Percentiles rank a stretch among this genome's conserved stretches.
Conservation (phyloP, 2,888 invertebrate genomes). For the Chromoteleia sp. region DNA sequence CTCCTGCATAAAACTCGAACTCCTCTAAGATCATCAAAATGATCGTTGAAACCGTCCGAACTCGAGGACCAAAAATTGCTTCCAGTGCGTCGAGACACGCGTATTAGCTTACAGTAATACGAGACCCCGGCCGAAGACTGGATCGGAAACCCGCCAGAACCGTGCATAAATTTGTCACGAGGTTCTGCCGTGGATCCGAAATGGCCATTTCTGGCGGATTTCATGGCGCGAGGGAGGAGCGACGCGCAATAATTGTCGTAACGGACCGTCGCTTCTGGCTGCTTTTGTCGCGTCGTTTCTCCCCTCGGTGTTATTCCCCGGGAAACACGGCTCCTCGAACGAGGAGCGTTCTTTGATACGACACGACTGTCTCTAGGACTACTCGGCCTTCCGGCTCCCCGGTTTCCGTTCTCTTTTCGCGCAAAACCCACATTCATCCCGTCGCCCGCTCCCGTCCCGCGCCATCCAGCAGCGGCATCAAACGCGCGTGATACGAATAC, state of each 20-base stretch:
- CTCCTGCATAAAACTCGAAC: too few species aligned
- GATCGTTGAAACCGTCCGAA: too few species aligned
- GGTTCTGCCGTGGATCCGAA: conserved; percentile 26
- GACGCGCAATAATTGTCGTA: conserved; percentile 55
- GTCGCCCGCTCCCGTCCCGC: conserved; percentile 61
- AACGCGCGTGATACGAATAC: conserved; percentile 79
- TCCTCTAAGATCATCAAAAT: too few species aligned
- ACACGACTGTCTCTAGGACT: conserved; percentile 71
- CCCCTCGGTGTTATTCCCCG: conserved; percentile 69
- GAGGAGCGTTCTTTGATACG: conserved; percentile 76
- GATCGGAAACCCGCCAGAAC: neutral
- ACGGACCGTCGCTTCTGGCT: conserved; percentile 40
- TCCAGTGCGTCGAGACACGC: too few species aligned
- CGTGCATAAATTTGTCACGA: conserved; percentile 39
- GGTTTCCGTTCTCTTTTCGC: conserved; percentile 57
- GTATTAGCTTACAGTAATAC: too few species aligned
- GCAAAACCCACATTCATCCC: conserved; percentile 73
- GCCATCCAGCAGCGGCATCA: conserved; percentile 70
- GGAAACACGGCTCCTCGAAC: conserved; percentile 54
- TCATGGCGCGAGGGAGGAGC: conserved; percentile 24
- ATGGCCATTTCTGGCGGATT: conserved; percentile 43
- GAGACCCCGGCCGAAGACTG: neutral
- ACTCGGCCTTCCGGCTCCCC: conserved; percentile 29
- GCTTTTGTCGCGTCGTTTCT: conserved; percentile 69
- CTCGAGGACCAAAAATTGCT: too few species aligned